Conservation (phyloP, 2,888 invertebrate genomes). For the Lasioglossum leucozonium region DNA sequence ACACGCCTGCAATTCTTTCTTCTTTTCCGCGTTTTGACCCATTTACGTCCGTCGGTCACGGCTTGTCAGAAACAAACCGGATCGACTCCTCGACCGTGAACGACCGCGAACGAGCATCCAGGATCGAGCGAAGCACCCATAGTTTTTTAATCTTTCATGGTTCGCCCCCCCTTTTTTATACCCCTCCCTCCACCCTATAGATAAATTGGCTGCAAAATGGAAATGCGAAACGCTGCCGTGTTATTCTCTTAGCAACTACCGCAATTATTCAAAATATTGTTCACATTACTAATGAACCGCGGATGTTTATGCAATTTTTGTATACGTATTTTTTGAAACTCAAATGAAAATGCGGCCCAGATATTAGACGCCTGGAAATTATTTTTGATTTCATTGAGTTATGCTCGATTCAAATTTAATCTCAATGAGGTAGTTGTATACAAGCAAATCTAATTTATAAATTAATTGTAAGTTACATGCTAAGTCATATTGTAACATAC, state of each 20-base stretch:
- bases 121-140: neutral
- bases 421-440: too few species aligned
- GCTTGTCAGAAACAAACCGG: neutral
- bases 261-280: neutral
- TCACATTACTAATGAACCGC: too few species aligned
- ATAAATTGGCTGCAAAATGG: neutral
- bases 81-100: neutral
- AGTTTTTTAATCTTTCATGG: neutral
- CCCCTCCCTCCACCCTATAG: too few species aligned
- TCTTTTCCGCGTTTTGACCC: constrained; percentile 44
- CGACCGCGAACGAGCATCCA: neutral
- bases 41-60: constrained; percentile 31
- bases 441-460: too few species aligned
- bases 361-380: too few species aligned
- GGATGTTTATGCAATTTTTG: too few species aligned
- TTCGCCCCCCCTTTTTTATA: neutral
- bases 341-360: too few species aligned
- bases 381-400: too few species aligned
- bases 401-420: too few species aligned
- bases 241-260: neutral
- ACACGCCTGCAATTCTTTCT: constrained; percentile 56
- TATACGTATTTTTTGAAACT: too few species aligned
- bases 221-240: neutral
- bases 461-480: too few species aligned
- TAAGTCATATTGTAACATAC: too few species aligned